phyloP scores from a whole-genome alignment of 2,113 vertebrate genomes.

The Chunga burmeisteri region DNA sequence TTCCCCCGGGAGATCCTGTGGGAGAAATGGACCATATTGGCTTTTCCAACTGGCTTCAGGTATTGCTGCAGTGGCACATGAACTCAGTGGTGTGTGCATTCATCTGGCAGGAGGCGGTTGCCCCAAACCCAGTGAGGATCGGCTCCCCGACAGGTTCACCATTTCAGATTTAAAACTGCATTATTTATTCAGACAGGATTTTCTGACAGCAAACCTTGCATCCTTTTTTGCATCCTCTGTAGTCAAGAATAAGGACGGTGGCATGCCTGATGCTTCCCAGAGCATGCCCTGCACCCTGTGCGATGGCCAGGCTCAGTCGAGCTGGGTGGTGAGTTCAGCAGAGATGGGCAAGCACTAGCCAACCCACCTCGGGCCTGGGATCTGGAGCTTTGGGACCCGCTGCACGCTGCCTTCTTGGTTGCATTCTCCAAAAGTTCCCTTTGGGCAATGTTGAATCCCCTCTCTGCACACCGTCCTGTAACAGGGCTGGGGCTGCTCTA shows the following conservation, averaged over 20 bases:
- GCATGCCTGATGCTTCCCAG: background rate
- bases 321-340: background rate
- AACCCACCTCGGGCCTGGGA: background rate
- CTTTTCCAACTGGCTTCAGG: background rate
- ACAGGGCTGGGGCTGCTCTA: background rate
- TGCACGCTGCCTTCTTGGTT: background rate
- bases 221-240: background rate
- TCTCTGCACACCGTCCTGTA: background rate
- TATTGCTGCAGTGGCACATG: background rate
- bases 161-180: background rate
- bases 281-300: accelerated
- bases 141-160: background rate
- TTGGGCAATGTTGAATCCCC: background rate
- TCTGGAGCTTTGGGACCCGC: background rate
- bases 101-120: background rate
- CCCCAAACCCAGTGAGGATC: background rate
- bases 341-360: background rate
- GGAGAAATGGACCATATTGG: background rate
- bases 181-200: constrained; percentile 9
- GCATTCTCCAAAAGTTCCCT: background rate
- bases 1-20: background rate
- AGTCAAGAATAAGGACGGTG: background rate
- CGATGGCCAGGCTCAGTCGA: background rate
- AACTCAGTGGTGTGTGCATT: background rate
- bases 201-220: background rate